phyloP scores from a whole-genome alignment of 2,797 vertebrate genomes.

The Pelochelys cantorii region DNA sequence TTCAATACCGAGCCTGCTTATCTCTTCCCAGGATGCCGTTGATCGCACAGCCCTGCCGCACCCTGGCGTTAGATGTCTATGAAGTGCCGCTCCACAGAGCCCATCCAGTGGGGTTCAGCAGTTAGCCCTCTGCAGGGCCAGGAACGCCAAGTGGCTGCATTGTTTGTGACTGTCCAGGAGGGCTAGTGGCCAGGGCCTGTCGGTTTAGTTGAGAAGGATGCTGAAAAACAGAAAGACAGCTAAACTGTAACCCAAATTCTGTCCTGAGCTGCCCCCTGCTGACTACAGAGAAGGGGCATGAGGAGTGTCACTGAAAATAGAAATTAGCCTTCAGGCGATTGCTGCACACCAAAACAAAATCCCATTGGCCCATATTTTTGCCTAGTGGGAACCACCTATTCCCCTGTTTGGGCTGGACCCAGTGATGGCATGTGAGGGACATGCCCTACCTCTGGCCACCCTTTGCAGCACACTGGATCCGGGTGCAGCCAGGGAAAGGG shows the following conservation, averaged over 20 bases:
- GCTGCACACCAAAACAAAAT: not conserved
- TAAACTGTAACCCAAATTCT: not conserved
- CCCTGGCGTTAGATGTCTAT: not conserved
- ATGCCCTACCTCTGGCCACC: not conserved
- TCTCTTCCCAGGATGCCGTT: not conserved
- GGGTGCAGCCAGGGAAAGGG: not conserved
- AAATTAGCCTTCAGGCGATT: not conserved
- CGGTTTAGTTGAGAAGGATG: not conserved
- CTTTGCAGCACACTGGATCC: not conserved
- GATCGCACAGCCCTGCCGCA: not conserved
- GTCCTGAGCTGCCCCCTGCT: not conserved
- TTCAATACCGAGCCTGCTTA: not conserved
- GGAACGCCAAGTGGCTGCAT: not conserved
- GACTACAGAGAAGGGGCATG: not conserved
- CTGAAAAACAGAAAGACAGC: not conserved
- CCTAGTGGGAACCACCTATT: not conserved
- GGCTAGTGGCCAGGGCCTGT: accelerated
- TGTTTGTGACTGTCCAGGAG: not conserved
- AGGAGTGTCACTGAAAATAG: not conserved
- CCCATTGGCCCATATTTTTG: not conserved
- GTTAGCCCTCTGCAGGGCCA: not conserved
- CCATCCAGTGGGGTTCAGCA: not conserved
- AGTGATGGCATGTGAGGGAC: too few species aligned
- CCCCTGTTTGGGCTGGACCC: not conserved
- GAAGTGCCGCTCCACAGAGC: not conserved